phyloP scores from a whole-genome alignment of 1,140 invertebrate genomes.

The Grapholita molesta region DNA sequence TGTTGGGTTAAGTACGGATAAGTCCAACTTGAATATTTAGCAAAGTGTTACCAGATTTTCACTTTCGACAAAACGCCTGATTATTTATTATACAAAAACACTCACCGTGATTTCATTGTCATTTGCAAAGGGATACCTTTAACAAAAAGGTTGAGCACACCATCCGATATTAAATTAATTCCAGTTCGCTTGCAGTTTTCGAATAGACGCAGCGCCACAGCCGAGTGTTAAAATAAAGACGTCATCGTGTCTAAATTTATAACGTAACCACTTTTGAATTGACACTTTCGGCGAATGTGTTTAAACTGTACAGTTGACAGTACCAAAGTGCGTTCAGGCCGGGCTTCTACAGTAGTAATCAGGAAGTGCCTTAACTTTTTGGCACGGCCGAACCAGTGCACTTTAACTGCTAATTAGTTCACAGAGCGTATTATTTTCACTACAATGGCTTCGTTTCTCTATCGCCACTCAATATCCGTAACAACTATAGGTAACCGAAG shows the following conservation, averaged over 20 bases:
- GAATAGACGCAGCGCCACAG: constrained; percentile 28
- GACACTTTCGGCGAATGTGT: constrained; percentile 11
- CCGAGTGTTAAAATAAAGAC: constrained; percentile 39
- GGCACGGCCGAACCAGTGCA: not conserved
- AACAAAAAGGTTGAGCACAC: constrained; percentile 38
- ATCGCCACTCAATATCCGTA: not conserved
- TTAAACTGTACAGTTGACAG: not conserved
- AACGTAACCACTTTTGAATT: constrained; percentile 28
- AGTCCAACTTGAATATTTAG: not conserved
- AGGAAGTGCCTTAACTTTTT: not conserved
- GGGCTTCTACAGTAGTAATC: not conserved
- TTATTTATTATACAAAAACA: constrained; percentile 26
- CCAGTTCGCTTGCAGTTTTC: constrained; percentile 25
- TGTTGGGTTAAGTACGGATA: not conserved
- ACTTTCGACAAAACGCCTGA: not conserved
- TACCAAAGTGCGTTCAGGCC: constrained; percentile 13
- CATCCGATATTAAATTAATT: constrained; percentile 22
- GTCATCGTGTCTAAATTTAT: constrained; percentile 43
- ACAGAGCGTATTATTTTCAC: not conserved
- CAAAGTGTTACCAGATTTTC: constrained; percentile 1
- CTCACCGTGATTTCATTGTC: constrained; percentile 38
- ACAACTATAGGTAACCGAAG: not conserved
- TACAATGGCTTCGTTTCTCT: no score
- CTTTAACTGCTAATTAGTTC: not conserved
- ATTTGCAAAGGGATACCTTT: constrained; percentile 36